Evolutionary conservation across 2,888 invertebrate genomes (phyloP), one percentile per base, ranked within the genome.

Genomic region (Euproctis similis): DNA sequence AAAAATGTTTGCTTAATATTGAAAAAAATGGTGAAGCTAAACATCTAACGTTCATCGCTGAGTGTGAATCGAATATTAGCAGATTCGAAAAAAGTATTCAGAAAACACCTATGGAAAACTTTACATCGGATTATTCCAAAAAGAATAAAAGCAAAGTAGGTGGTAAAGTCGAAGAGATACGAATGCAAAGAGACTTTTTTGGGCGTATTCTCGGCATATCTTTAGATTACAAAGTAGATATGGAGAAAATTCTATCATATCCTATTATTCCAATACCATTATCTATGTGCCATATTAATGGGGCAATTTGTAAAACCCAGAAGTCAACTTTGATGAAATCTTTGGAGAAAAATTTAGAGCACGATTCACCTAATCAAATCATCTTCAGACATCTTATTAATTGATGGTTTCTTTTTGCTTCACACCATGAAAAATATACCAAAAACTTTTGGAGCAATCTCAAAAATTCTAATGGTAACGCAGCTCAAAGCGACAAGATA

Each of bases 371-470:
- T 10, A 6, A 9, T 22, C 24, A 12, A 9, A 22, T 30, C 9
- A n/a, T n/a, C n/a, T n/a, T n/a, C n/a, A n/a, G 33, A 41, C 35
- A 18, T 32, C 28, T 11, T 31, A 1, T 24, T 53, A 16, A 34
- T 53, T 26, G 52, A 56, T 35, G 56, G 51, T 2, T 56, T 53
- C 25, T 48, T 43, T 31, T 20, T 53, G 10, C 28, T 57, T 12
- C 44, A 57, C 41, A 36, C 39, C 2, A 24, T 39, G 21, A 37
- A 27, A 38, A 24, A 36, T 11, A 19, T 35, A 2, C 39, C 37
- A 2, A 22, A 22, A 12, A 37, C 11, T 1, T 39, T 37, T 34
- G 42, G 39, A 26, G 16, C 8, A 21, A 27, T 42, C 8, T 34
- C 32, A 8, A 35, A 39, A 18, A 9, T 36, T 6, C 24, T 9